phyloP scores from a whole-genome alignment of 2,113 vertebrate species.

The Seriola dumerili region DNA sequence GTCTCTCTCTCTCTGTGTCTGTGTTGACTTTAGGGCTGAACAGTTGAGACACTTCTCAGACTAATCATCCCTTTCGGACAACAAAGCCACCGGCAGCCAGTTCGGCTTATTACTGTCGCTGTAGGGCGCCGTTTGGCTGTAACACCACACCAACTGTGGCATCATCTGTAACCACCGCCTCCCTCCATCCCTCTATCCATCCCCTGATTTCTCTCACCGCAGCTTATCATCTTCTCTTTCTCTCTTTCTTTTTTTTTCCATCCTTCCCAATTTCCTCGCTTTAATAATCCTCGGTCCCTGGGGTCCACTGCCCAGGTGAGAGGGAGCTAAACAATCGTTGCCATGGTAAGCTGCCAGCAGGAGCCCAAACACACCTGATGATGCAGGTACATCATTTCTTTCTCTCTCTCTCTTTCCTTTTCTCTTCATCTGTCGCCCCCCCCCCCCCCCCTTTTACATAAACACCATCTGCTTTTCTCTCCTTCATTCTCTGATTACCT shows the following conservation, averaged over 20 bases:
- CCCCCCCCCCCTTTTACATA: neutral
- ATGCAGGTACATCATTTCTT: neutral
- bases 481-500: neutral
- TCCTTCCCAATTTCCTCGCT: constrained; percentile 9
- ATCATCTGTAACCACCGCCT: constrained; percentile 64
- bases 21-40: constrained; percentile 9
- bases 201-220: constrained; percentile 6
- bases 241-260: constrained; percentile 26
- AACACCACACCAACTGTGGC: constrained; percentile 76
- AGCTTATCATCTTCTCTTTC: neutral
- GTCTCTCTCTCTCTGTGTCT: constrained; percentile 3
- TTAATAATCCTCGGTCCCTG: constrained; percentile 37
- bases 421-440: constrained; percentile 3
- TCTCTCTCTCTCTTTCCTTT: neutral
- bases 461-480: constrained; percentile 37
- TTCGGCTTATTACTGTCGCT: constrained; percentile 63
- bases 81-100: constrained; percentile 46
- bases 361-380: constrained; percentile 62
- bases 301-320: constrained; percentile 64
- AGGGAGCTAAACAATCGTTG: constrained; percentile 57
- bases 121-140: constrained; percentile 65
- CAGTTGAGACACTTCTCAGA: constrained; percentile 40
- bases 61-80: constrained; percentile 49
- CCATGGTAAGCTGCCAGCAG: constrained; percentile 61
- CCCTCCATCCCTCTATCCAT: constrained; percentile 6